Percentiles rank a stretch among this genome's conserved stretches.
Evolutionary conservation across 1,140 invertebrate species (phyloP).

Genomic region (Octopus bimaculoides): DNA sequence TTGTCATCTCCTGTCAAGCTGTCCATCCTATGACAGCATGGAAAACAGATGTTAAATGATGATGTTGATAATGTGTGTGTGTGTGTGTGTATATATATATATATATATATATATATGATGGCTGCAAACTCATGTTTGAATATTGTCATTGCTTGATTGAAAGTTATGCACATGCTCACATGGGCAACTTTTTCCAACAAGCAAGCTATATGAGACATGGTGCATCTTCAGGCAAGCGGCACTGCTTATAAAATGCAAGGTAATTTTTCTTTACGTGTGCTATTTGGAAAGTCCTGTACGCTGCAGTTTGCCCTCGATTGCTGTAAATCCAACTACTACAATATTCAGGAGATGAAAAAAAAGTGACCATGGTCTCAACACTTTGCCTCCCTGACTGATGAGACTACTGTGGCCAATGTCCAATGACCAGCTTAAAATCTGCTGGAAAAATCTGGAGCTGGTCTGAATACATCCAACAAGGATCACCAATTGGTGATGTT

Average conservation of each 20-base stretch:
- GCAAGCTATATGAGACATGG: too few relatives aligned
- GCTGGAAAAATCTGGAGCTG: too few relatives aligned
- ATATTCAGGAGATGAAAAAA: neutral
- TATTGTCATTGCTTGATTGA: too few relatives aligned
- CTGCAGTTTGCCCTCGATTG: neutral
- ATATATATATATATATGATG: neutral
- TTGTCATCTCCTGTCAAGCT: too few relatives aligned
- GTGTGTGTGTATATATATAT: neutral
- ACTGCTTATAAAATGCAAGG: neutral
- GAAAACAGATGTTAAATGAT: too few relatives aligned
- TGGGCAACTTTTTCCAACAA: too few relatives aligned
- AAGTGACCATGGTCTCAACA: neutral
- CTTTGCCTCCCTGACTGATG: neutral
- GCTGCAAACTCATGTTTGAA: too few relatives aligned
- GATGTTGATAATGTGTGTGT: neutral
- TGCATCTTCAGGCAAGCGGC: neutral
- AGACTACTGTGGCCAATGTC: neutral
- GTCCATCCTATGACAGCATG: too few relatives aligned
- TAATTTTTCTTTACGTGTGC: neutral
- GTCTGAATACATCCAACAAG: too few relatives aligned
- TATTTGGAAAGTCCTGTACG: constrained; percentile 2
- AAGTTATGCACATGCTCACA: too few relatives aligned
- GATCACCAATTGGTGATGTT: too few relatives aligned
- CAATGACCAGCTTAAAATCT: too few relatives aligned
- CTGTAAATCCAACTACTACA: neutral